These are phyloP conservation scores for Linurgus olivaceus DNA, from an alignment of 2,797 vertebrate genomes.

Conservation along the genomic window DNA sequence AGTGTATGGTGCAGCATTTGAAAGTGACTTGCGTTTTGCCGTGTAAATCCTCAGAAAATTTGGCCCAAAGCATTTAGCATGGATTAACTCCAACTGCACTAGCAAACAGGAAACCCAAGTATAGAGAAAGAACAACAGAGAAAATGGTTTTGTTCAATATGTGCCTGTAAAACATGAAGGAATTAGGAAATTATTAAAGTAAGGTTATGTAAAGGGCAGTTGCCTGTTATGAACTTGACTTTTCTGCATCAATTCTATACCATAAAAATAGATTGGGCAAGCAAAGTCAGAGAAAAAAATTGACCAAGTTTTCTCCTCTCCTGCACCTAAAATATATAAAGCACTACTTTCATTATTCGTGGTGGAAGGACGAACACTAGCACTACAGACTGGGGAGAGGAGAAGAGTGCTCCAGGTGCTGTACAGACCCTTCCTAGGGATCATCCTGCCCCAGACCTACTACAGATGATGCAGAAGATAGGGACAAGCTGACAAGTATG, in stretches of 20 bases:
- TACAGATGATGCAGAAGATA: neutral
- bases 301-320: neutral
- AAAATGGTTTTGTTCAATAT: neutral
- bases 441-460: neutral
- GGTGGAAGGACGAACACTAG: neutral
- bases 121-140: neutral
- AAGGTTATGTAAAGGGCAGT: neutral
- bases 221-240: neutral
- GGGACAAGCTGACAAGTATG: neutral
- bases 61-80: neutral
- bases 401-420: neutral
- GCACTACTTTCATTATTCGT: neutral
- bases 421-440: neutral
- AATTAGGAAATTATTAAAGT: neutral
- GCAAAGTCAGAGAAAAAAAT: neutral
- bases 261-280: neutral
- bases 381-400: neutral
- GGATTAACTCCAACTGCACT: neutral
- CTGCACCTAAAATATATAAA: neutral
- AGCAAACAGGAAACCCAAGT: neutral
- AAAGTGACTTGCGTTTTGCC: neutral
- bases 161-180: neutral
- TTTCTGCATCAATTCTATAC: neutral
- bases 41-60: neutral
- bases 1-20: neutral